Evolutionary conservation across 2,797 vertebrate genomes (phyloP).

Genomic region (Tolypeutes matacus): DNA sequence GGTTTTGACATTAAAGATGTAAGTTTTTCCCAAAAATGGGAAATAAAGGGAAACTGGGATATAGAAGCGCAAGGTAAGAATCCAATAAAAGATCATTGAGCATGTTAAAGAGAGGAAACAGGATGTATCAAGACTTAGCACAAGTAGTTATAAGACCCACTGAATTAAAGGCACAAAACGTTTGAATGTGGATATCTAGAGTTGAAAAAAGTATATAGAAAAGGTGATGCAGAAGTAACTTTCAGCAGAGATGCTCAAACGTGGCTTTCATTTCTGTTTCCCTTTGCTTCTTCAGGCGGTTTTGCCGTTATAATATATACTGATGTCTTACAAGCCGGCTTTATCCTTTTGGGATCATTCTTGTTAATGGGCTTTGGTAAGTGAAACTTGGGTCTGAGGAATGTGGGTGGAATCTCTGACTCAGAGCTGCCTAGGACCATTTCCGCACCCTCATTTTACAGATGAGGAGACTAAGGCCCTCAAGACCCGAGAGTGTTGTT

Average conservation of each 20-base stretch:
- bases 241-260: too few species aligned
- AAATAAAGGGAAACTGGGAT: background rate
- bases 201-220: rapidly evolving
- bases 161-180: background rate
- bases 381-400: conserved; percentile 61
- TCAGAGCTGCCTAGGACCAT: too few species aligned
- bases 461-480: background rate
- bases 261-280: background rate
- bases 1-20: background rate
- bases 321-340: conserved; percentile 90
- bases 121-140: background rate
- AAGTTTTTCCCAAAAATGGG: background rate
- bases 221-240: background rate
- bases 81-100: background rate
- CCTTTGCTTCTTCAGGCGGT: conserved; percentile 87
- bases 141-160: background rate
- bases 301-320: conserved; percentile 92
- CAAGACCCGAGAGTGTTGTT: background rate
- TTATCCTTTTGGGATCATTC: conserved; percentile 90
- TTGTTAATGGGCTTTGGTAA: conserved; percentile 90
- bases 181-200: too few species aligned
- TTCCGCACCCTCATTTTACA: background rate
- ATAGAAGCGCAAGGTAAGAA: background rate
- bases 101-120: background rate
- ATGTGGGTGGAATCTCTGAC: background rate